Percentiles rank a stretch among this genome's conserved stretches.
These are phyloP conservation scores for Galerucella pusilla DNA, from an alignment of 2,888 invertebrate genomes.

Conservation along the genomic window DNA sequence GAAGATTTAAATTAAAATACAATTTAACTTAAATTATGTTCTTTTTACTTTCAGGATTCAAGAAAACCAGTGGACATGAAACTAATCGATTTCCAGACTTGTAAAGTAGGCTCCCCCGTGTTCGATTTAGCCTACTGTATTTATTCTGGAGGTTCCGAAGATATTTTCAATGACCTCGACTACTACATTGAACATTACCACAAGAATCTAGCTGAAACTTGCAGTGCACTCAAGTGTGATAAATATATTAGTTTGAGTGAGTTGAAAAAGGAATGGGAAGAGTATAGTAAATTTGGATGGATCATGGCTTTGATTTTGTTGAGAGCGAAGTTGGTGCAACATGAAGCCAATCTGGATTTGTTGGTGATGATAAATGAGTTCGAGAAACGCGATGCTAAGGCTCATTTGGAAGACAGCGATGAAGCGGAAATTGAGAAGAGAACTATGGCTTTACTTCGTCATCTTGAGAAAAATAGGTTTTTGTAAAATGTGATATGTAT, in stretches of 20 bases:
- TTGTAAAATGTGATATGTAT: constrained; percentile 13
- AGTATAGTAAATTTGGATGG: constrained; percentile 47
- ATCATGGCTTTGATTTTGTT: constrained; percentile 42
- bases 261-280: constrained; percentile 49
- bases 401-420: constrained; percentile 12
- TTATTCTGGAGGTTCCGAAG: constrained; percentile 55
- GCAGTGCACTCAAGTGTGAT: constrained; percentile 51
- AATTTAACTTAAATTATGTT: not conserved
- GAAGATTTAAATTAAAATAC: not conserved
- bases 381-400: not conserved
- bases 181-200: constrained; percentile 56
- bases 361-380: not conserved
- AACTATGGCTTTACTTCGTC: constrained; percentile 24
- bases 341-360: constrained; percentile 11
- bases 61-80: constrained; percentile 27
- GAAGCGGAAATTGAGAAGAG: constrained; percentile 12
- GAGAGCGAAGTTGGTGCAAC: constrained; percentile 43
- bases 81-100: constrained; percentile 40
- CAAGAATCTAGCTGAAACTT: constrained; percentile 50
- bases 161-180: constrained; percentile 54
- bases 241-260: not conserved
- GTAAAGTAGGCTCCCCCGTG: constrained; percentile 44
- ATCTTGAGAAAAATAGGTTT: constrained; percentile 18
- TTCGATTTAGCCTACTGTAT: constrained; percentile 59
- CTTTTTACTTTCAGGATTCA: constrained; percentile 23